These are phyloP conservation scores for Sebastes schlegelii DNA, from an alignment of 2,113 vertebrate species.

Conservation along the genomic window DNA sequence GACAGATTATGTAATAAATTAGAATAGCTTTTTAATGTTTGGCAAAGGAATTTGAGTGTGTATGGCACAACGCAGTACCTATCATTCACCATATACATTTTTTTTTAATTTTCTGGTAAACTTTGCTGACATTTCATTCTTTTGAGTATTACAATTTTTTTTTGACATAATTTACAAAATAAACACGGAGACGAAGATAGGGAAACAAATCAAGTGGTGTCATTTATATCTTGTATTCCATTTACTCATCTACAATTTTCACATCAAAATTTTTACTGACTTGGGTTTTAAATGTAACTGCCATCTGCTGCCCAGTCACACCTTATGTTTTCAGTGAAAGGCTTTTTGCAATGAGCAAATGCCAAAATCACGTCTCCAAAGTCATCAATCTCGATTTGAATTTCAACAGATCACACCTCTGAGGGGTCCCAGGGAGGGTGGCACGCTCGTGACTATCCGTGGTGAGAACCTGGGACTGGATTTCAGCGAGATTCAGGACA, in stretches of 20 bases:
- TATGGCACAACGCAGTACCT: neutral
- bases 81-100: neutral
- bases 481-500: constrained; percentile 92
- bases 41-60: neutral
- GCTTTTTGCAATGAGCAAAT: neutral
- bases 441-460: constrained; percentile 95
- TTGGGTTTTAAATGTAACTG: neutral
- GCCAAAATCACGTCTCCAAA: neutral
- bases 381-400: neutral
- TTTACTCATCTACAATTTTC: neutral
- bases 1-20: neutral
- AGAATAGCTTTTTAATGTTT: neutral
- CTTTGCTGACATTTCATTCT: neutral
- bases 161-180: neutral
- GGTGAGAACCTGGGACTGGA: constrained; percentile 97
- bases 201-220: neutral
- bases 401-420: constrained; percentile 90
- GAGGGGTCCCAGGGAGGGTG: constrained; percentile 94
- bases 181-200: neutral
- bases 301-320: neutral
- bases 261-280: neutral
- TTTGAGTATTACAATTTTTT: too few relatives aligned
- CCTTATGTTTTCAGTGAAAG: neutral
- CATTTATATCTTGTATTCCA: neutral
- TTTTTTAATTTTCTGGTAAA: neutral